Evolutionary conservation across 1,140 invertebrate genomes (phyloP), one percentile per base, ranked within the genome.

Genomic region (Dermatophagoides farinae): DNA sequence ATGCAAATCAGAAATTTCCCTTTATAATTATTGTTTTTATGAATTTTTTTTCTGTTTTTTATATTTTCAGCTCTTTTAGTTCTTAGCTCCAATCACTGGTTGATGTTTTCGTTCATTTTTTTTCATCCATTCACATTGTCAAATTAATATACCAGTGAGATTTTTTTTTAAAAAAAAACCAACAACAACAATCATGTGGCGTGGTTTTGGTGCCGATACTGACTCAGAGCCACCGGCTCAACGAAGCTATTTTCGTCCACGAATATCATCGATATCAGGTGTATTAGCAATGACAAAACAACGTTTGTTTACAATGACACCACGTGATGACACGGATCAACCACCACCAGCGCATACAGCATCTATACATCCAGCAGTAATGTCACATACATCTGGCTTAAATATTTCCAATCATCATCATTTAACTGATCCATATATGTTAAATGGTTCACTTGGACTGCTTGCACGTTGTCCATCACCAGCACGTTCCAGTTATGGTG

Each of bases 201-300:
- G 52, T 39, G 61, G 51, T 4, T 62, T 62, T 40, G 61, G 61
- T 20, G 41, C 52, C 12, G 61, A 62, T 6, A 44, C 61, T 14
- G 61, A 62, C n/a, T 23, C 23, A 9, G 47, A 55, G 25, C 55
- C 54, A 31, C 52, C 41, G 23, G 39, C 40, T 18, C 61, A 62
- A 37, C 37, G 41, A 31, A 57, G 61, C n/a, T 62, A 62, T 39
- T 62, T 62, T 43, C 52, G 61, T n/a, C 61, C 61, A 16, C 39
- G 61, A 38, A 62, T 62, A 49, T 50, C 43, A 11, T 62, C 61
- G 9, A 62, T 62, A 23, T 62, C 61, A 10, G 61, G 61, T 39
- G 61, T 57, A 9, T 43, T 62, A 40, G 51, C 54, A 9, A 58
- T 62, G 52, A 62, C 61, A 0, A 62, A 62, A 37, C 61, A 62